phyloP scores from a whole-genome alignment of 2,113 vertebrate species.

The Mastomys natalensis region DNA sequence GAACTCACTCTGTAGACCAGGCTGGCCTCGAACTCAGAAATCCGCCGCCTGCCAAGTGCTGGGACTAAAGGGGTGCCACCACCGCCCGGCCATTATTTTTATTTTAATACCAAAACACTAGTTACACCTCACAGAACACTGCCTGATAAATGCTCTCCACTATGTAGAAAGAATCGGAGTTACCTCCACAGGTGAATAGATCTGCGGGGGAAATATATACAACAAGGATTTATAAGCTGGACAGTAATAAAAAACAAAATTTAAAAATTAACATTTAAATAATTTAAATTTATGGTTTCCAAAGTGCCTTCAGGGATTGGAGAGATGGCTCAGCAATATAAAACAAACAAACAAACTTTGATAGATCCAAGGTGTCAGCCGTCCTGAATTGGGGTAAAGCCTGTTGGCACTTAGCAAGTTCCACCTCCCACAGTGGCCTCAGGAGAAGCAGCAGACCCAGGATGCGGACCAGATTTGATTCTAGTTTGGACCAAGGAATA shows the following conservation, averaged over 20 bases:
- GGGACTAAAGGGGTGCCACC: too few species aligned
- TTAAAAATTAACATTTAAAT: background rate
- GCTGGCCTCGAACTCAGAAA: too few species aligned
- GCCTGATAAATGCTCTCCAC: background rate
- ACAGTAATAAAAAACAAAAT: background rate
- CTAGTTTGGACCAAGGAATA: background rate
- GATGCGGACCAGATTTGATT: background rate
- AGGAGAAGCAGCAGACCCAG: background rate
- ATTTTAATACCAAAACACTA: slow-evolving; percentile 15
- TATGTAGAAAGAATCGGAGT: background rate
- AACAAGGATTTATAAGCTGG: background rate
- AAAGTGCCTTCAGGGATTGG: background rate
- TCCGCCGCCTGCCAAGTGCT: too few species aligned
- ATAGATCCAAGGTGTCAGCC: background rate
- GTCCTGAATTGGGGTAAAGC: background rate
- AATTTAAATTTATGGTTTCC: background rate
- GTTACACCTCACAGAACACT: background rate
- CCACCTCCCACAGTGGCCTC: background rate
- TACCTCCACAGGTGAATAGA: background rate
- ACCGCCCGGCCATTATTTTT: too few species aligned
- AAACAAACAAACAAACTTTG: background rate
- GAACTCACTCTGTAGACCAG: too few species aligned
- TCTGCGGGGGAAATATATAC: background rate
- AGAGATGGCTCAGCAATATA: background rate
- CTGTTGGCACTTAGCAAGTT: background rate